Conservation (phyloP, 92 coral and sea anemone species). For the Ricordea florida region DNA sequence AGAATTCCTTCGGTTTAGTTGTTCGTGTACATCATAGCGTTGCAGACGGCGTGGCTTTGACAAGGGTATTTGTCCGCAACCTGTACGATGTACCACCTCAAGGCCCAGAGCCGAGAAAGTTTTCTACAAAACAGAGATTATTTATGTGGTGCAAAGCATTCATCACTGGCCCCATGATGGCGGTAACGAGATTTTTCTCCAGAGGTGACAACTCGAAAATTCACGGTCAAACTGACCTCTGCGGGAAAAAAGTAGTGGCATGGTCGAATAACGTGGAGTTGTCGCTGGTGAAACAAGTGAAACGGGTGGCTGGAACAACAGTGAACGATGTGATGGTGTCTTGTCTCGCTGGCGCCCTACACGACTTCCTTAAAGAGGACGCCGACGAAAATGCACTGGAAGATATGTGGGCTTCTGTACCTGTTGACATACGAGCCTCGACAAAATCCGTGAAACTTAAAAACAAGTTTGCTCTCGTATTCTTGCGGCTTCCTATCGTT, state of each 20-base stretch:
- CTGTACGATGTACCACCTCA: constrained; percentile 85
- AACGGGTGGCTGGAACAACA: constrained; percentile 83
- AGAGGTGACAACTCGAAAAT: constrained; percentile 73
- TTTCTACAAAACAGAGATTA: constrained; percentile 84
- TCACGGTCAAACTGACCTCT: constrained; percentile 85
- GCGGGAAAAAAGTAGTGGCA: constrained; percentile 80
- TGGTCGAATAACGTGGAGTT: constrained; percentile 91
- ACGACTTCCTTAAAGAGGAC: constrained; percentile 65
- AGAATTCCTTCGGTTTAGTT: constrained; percentile 70
- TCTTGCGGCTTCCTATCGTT: constrained; percentile 82
- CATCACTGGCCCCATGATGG: constrained; percentile 75
- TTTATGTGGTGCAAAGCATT: constrained; percentile 96
- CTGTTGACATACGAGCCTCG: constrained; percentile 89
- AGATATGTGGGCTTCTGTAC: constrained; percentile 97
- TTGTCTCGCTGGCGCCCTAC: constrained; percentile 88
- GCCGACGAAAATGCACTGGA: constrained; percentile 49
- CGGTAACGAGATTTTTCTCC: constrained; percentile 66
- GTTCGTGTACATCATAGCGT: constrained; percentile 93
- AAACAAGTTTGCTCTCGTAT: constrained; percentile 92
- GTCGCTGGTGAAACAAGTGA: constrained; percentile 79
- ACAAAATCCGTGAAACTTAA: constrained; percentile 73
- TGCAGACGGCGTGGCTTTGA: constrained; percentile 93
- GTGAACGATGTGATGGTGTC: constrained; percentile 98
- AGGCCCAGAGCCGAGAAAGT: constrained; percentile 79
- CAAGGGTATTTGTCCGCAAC: constrained; percentile 85